A percentile compares a stretch with the other conserved stretches of the same genome.
These are phyloP conservation scores for Moxostoma hubbsi DNA, from an alignment of 2,797 vertebrate species.

Conservation along the genomic window DNA sequence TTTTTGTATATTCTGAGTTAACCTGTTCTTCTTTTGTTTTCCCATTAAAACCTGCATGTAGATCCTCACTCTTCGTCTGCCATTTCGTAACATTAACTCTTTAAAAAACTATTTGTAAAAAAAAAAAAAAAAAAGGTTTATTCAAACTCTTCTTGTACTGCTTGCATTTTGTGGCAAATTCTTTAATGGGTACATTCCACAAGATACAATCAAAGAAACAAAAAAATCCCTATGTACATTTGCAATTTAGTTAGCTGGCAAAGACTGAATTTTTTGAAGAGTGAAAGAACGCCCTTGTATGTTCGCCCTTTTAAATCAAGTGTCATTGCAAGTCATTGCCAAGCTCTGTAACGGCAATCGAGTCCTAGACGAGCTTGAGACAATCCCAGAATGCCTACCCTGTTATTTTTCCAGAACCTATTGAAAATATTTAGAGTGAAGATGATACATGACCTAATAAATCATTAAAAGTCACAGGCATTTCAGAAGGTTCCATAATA, in stretches of 20 bases:
- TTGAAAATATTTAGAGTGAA: constrained; percentile 52
- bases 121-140: too few species aligned
- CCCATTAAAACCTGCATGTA: too few species aligned
- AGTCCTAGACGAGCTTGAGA: constrained; percentile 51
- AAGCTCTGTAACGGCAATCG: constrained; percentile 2
- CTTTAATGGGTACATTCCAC: neutral
- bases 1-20: too few species aligned
- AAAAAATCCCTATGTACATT: neutral
- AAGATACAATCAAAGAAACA: neutral
- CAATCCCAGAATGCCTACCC: neutral
- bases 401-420: constrained; percentile 5
- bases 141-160: neutral
- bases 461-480: constrained; percentile 27
- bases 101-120: too few species aligned
- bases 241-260: constrained; percentile 5
- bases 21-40: too few species aligned
- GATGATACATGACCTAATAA: constrained; percentile 35
- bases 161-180: neutral
- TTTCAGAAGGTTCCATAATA: neutral
- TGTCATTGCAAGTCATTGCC: neutral
- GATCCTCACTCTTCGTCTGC: too few species aligned
- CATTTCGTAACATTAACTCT: too few species aligned
- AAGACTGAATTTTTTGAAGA: neutral
- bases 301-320: neutral
- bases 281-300: neutral